A percentile compares a stretch with the other conserved stretches of the same genome.
Conservation (phyloP, 2,888 invertebrate genomes). For the Cenopis cana region DNA sequence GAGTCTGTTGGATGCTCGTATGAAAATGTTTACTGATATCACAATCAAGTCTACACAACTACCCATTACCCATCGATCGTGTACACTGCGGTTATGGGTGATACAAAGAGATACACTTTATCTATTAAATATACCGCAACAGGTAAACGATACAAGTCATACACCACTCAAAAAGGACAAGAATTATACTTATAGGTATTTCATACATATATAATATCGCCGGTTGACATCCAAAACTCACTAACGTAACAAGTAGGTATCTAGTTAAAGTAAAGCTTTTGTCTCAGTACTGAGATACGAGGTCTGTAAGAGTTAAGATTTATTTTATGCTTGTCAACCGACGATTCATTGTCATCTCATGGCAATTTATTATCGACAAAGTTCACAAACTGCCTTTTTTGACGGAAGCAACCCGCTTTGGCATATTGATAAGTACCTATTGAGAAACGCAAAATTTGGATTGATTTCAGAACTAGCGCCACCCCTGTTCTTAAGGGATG, state of each 20-base stretch:
- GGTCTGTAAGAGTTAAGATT: no score
- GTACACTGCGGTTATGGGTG: constrained; percentile 76
- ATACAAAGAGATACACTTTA: constrained; percentile 66
- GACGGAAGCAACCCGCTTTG: background rate
- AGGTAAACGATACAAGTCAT: constrained; percentile 18
- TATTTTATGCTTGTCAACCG: no score
- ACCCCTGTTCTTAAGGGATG: background rate
- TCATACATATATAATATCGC: no score
- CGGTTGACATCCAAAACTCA: no score
- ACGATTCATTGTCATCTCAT: no score
- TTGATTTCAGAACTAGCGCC: background rate
- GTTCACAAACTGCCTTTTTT: background rate
- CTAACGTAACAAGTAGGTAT: no score
- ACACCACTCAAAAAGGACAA: constrained; percentile 10
- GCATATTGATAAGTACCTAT: background rate
- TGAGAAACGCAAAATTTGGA: background rate
- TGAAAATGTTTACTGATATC: constrained; percentile 86
- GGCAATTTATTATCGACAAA: no score
- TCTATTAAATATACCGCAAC: constrained; percentile 49
- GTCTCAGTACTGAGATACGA: no score
- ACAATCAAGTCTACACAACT: constrained; percentile 84
- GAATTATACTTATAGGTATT: background rate
- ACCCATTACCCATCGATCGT: constrained; percentile 78
- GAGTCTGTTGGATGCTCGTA: constrained; percentile 78
- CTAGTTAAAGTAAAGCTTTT: no score